phyloP scores from a whole-genome alignment of 2,113 vertebrate genomes.

The Sorex fumeus region DNA sequence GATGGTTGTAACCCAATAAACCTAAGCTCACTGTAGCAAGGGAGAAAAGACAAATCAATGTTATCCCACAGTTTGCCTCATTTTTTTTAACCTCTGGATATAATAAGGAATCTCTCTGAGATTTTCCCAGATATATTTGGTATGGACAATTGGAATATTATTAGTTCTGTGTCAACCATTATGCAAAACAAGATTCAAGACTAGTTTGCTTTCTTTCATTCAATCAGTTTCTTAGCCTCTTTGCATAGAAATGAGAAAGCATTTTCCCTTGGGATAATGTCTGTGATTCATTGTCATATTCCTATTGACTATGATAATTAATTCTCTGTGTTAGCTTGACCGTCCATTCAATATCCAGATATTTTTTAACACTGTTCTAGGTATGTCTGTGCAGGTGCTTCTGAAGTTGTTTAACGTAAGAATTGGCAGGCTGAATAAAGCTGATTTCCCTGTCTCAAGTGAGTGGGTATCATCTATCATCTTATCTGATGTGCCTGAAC shows the following conservation, averaged over 20 bases:
- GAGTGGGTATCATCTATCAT: not conserved
- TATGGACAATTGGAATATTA: not conserved
- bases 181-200: not conserved
- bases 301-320: not conserved
- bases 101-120: not conserved
- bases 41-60: too few relatives aligned
- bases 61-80: too few relatives aligned
- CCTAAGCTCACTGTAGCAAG: too few relatives aligned
- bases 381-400: not conserved
- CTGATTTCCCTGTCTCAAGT: not conserved
- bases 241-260: too few relatives aligned
- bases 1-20: too few relatives aligned
- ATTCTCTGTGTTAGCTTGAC: slow-evolving; percentile 14
- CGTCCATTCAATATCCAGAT: not conserved
- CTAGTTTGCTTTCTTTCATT: not conserved
- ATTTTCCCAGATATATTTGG: not conserved
- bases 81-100: too few relatives aligned
- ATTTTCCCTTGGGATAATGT: too few relatives aligned
- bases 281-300: not conserved
- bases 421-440: not conserved
- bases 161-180: not conserved
- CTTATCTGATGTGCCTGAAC: not conserved
- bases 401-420: slow-evolving; percentile 43
- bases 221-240: too few relatives aligned
- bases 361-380: slow-evolving; percentile 3